These are phyloP conservation scores for Acrossocheilus wenchowensis DNA, from an alignment of 2,797 vertebrate species.

Conservation along the genomic window DNA sequence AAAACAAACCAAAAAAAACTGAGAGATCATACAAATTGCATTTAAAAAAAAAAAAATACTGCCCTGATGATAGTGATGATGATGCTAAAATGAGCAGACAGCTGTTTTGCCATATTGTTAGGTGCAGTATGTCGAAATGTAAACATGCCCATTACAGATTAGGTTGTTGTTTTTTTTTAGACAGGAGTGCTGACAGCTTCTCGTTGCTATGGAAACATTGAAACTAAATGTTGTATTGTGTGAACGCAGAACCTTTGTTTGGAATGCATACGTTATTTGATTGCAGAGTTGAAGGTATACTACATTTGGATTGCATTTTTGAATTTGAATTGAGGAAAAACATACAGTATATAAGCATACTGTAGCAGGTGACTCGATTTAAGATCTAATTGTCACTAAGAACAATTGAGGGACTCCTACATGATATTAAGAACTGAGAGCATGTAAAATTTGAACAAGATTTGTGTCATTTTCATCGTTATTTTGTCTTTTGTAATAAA, in stretches of 20 bases:
- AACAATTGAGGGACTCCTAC: not conserved
- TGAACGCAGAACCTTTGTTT: not conserved
- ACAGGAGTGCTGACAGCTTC: constrained; percentile 6
- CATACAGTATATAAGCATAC: too few species aligned
- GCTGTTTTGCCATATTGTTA: not conserved
- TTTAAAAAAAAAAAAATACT: not conserved
- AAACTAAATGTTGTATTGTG: not conserved
- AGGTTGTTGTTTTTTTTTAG: not conserved
- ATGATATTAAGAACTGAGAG: not conserved
- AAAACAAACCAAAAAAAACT: not conserved
- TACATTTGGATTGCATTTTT: not conserved
- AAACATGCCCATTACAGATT: not conserved
- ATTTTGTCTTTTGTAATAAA: not conserved
- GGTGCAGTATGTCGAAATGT: not conserved
- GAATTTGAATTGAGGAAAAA: not conserved
- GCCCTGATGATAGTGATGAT: not conserved
- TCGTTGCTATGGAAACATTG: not conserved
- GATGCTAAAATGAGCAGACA: not conserved
- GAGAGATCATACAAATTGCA: not conserved
- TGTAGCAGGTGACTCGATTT: not conserved
- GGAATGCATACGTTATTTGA: not conserved
- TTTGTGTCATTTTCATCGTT: not conserved
- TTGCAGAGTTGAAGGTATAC: not conserved
- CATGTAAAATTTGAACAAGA: not conserved
- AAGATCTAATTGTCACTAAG: not conserved